Evolutionary conservation across 2,888 invertebrate species (phyloP), one percentile per base, ranked within the genome.

Genomic region (Gonocerus acuteangulatus): DNA sequence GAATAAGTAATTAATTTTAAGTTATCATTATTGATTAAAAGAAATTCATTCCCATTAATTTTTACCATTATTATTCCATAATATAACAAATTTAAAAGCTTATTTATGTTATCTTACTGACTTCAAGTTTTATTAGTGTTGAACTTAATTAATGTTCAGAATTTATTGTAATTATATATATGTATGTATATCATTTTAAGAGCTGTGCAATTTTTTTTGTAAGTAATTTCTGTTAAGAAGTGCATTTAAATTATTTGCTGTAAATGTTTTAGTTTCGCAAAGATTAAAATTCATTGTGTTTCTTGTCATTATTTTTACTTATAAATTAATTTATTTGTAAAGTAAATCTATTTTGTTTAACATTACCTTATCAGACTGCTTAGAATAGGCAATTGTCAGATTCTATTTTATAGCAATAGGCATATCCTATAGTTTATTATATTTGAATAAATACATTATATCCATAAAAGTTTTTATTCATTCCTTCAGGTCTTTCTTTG

Each of bases 161-260:
- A 54, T 57, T 47, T 57, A 57, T 57, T 57, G 32, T 57, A 45
- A 57, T 47, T 47, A 21, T 47, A 57, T 57, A 32, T 57, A 19
- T 47, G 42, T 44, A 15, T 6, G 16, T 11, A 22, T 22, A 47
- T 47, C 13, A 47, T 57, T 47, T 47, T 7, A 56, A 22, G 57
- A 57, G 57, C 57, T 57, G 57, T 57, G 57, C 45, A 57, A 57
- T 57, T 47, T 52, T 57, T n/a, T n/a, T 57, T 39, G n/a, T 39
- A 39, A 11, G 39, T 39, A 39, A 39, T 21, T 57, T 47, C 23
- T 44, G 18, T 45, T 45, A 18, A 57, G 32, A 21, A 57, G 32
- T 23, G 44, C 57, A 57, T 57, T 57, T 57, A 45, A 42, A 32
- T 57, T 57, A 57, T 47, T 57, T 47, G 44, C 44, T 44, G 34